Conservation (phyloP, 2,113 vertebrate species). For the Tiliqua scincoides region DNA sequence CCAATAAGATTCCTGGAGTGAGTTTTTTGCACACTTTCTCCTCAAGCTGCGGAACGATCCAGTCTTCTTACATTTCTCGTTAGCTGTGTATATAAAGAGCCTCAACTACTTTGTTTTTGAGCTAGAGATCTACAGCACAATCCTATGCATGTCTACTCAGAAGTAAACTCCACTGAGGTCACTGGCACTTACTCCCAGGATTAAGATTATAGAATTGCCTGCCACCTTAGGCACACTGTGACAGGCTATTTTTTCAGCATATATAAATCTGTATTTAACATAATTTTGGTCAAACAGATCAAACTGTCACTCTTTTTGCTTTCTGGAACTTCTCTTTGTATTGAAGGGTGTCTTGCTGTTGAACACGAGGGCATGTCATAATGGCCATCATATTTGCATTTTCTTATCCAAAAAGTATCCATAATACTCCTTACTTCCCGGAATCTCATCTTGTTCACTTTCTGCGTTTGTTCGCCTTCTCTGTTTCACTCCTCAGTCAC, state of each 20-base stretch:
- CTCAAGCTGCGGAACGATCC: background rate
- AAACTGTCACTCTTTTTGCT: background rate
- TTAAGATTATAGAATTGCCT: background rate
- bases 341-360: background rate
- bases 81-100: background rate
- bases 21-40: background rate
- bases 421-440: background rate
- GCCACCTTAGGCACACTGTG: background rate
- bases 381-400: background rate
- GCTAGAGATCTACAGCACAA: background rate
- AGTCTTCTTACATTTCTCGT: background rate
- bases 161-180: too few relatives aligned
- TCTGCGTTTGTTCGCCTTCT: background rate
- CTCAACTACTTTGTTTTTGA: background rate
- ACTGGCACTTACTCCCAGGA: too few relatives aligned
- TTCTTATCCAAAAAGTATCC: background rate
- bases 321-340: background rate
- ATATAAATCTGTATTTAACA: background rate
- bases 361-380: background rate
- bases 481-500: background rate
- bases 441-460: background rate
- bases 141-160: too few relatives aligned
- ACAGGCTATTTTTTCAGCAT: background rate
- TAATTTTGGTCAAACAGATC: background rate
- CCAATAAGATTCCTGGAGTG: background rate